Evolutionary conservation across 1,140 invertebrate species (phyloP).

Genomic region (Heliothis virescens): DNA sequence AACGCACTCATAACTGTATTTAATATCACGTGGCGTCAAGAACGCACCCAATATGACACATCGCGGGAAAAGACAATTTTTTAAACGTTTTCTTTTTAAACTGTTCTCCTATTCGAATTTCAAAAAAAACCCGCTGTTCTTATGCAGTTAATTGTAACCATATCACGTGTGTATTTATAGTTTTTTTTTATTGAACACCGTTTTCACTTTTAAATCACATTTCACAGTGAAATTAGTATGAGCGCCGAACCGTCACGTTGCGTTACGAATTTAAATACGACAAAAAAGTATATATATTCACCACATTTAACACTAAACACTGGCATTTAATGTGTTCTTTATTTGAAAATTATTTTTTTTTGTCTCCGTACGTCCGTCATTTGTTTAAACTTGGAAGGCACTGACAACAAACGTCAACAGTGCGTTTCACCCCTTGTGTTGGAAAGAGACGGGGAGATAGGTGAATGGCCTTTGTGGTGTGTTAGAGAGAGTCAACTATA

Average conservation of each 20-base stretch:
- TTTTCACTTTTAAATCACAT: constrained; percentile 68
- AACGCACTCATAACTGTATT: constrained; percentile 56
- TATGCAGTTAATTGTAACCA: not conserved
- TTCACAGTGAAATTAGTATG: constrained; percentile 59
- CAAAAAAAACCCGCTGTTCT: not conserved
- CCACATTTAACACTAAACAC: constrained; percentile 33
- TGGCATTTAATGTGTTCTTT: constrained; percentile 3
- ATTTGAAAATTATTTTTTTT: constrained; percentile 57
- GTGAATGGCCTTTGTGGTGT: constrained; percentile 41
- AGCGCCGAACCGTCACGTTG: constrained; percentile 54
- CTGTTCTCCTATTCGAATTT: not conserved
- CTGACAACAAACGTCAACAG: constrained; percentile 67
- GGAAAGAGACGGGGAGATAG: constrained; percentile 60
- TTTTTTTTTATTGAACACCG: constrained; percentile 40
- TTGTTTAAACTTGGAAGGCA: constrained; percentile 76
- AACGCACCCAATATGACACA: constrained; percentile 66
- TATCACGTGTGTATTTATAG: constrained; percentile 1
- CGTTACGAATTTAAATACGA: constrained; percentile 24
- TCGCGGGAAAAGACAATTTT: constrained; percentile 51
- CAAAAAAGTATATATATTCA: constrained; percentile 8
- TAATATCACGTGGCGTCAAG: constrained; percentile 71
- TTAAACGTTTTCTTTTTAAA: constrained; percentile 8
- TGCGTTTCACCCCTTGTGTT: constrained; percentile 68
- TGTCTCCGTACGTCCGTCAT: constrained; percentile 72
- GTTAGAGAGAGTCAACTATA: constrained; percentile 67